Evolutionary conservation across 2,888 invertebrate genomes (phyloP).

Genomic region (Chrysomela aeneicollis): DNA sequence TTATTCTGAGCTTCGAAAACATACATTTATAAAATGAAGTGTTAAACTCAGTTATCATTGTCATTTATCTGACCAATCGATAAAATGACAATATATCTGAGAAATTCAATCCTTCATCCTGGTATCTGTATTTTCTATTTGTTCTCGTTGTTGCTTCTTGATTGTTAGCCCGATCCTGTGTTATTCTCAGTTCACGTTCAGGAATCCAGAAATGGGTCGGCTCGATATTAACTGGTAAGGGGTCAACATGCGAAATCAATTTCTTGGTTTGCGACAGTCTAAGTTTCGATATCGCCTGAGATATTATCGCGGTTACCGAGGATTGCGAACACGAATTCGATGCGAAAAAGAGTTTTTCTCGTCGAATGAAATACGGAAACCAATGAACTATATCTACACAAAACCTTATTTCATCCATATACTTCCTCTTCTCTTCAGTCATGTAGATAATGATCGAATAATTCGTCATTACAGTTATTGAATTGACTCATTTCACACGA

Average conservation of each 20-base stretch:
- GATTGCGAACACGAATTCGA: not conserved
- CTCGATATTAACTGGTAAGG: constrained; percentile 49
- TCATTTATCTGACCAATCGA: no score
- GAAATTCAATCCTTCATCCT: no score
- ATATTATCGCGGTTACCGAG: constrained; percentile 4
- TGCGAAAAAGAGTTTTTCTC: constrained; percentile 2
- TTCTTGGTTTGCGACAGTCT: constrained; percentile 40
- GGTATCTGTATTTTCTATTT: not conserved
- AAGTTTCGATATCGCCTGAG: constrained; percentile 7
- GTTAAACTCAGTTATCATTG: no score
- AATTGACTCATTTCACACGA: no score
- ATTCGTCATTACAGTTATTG: no score
- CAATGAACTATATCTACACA: not conserved
- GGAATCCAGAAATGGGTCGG: constrained; percentile 19
- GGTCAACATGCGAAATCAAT: constrained; percentile 55
- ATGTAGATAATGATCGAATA: no score
- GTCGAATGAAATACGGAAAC: not conserved
- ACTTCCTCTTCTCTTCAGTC: no score
- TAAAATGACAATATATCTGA: no score
- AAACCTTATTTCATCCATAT: not conserved
- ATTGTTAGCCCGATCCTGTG: not conserved
- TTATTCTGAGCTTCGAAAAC: no score
- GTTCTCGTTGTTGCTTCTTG: not conserved
- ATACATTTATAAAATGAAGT: no score
- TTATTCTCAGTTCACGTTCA: not conserved